Evolutionary conservation across 2,113 vertebrate species (phyloP).

Genomic region (Delphinus delphis): DNA sequence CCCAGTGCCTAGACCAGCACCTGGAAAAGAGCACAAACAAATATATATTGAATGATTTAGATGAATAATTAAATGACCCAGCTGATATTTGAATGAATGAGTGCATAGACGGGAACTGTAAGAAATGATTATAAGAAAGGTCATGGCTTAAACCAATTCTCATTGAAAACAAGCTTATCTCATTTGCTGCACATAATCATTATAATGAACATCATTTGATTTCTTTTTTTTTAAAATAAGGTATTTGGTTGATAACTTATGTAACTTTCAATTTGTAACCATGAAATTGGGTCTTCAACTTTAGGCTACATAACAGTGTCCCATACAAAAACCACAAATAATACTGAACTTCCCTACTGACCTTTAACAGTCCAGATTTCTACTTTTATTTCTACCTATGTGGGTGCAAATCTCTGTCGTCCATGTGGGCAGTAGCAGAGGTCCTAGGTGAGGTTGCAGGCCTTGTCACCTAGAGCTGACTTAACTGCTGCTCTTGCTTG

Average conservation of each 20-base stretch:
- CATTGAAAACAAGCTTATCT: neutral
- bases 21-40: neutral
- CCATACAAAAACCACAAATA: neutral
- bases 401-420: neutral
- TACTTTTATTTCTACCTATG: neutral
- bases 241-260: neutral
- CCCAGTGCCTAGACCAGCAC: neutral
- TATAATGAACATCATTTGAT: neutral
- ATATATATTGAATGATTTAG: neutral
- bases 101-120: neutral
- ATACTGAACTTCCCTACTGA: neutral
- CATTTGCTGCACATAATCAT: neutral
- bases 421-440: neutral
- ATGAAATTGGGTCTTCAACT: neutral
- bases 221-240: neutral
- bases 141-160: neutral
- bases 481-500: neutral
- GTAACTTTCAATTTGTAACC: neutral
- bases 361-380: neutral
- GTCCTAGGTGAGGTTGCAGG: neutral
- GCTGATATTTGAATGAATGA: constrained; percentile 5
- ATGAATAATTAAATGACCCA: neutral
- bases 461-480: neutral
- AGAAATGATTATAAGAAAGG: neutral
- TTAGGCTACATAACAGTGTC: neutral